Evolutionary conservation across 1,140 invertebrate genomes (phyloP), one percentile per base, ranked within the genome.

Genomic region (Tachypleus tridentatus): DNA sequence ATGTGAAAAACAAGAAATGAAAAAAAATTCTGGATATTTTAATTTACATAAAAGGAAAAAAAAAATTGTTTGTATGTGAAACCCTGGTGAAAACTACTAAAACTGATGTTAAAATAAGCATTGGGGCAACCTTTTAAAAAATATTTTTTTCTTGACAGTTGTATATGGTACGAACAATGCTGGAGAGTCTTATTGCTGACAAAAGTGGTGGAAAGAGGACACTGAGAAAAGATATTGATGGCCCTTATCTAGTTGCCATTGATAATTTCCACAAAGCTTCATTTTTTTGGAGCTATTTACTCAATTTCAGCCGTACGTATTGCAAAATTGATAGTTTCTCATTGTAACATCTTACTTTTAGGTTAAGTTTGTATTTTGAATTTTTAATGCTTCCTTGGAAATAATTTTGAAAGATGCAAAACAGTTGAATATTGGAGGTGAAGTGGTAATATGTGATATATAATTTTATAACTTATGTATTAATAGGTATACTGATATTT

Each of bases 161-260:
- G 4, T 99, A 99, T 77, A 98, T 99, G 96, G 93, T 98, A 3
- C 82, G 97, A 51, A 99, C 97, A 0, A 98, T 99, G 89, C 78
- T 99, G 68, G 97, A 99, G 78, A 97, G 94, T 0, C 77, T 99
- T 56, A 94, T 98, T 67, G 92, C 93, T 3, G 96, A 99, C 76
- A 97, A 97, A 79, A 94, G 93, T 68, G 92, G 92, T 10, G 93
- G 93, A 0, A 94, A 97, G 76, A 82, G 94, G 63, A 97, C 95
- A 0, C 75, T 98, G 4, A 81, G 94, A 54, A 98, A 98, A 77
- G 97, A 99, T 73, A 89, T 99, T 70, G 97, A 99, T 77, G 89
- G 89, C 2, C 86, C 89, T 69, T 91, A 93, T 73, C 80, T 98
- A 1, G 81, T 88, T 68, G 87, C 91, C 75, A 98, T 99, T 70